Evolutionary conservation across 37 sponge, comb jelly and placozoan species (phyloP), one percentile per base, ranked within the genome.

Genomic region (Spongilla lacustris): DNA sequence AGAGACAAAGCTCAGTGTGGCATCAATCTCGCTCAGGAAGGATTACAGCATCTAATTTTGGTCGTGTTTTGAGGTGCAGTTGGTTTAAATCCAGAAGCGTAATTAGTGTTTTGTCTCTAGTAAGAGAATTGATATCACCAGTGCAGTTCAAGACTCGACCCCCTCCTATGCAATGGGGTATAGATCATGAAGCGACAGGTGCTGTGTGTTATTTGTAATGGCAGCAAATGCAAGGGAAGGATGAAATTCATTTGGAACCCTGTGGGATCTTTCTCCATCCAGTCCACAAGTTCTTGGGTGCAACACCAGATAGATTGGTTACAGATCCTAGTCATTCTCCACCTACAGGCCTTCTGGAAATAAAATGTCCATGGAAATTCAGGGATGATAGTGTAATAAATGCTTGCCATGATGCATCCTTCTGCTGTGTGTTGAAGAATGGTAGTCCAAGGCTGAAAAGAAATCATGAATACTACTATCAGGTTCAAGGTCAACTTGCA

Each of bases 391-490:
- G 28, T 50, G 66, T 26, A 29, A 27, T 27, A 13, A 28, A 80
- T 28, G 80, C 80, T 34, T 48, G 67, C 4, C 25, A 17, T 24
- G 36, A 76, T 17, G 33, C 29, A 74, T 22, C 23, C 23, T 74
- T 74, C 36, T 76, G 77, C 36, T 38, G 41, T 34, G 41, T 6
- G 41, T 41, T 41, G 41, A 6, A 41, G 41, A 41, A 41, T 41
- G 41, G 41, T 41, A 41, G 41, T 6, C 41, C 41, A 10, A 9
- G 34, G 10, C 84, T 83, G 21, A 91, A 89, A 67, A 4, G 77
- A 25, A 73, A 50, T 30, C 92, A 91, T 76, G 5, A n/a, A 10
- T 91, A 87, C 76, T 87, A 87, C 70, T 79, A 82, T 69, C 91
- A 91, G 70, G 91, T 91, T 10, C 83, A 82, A 73, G 50, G 79